These are phyloP conservation scores for Heterochromis multidens DNA, from an alignment of 2,113 vertebrate species.

Conservation along the genomic window DNA sequence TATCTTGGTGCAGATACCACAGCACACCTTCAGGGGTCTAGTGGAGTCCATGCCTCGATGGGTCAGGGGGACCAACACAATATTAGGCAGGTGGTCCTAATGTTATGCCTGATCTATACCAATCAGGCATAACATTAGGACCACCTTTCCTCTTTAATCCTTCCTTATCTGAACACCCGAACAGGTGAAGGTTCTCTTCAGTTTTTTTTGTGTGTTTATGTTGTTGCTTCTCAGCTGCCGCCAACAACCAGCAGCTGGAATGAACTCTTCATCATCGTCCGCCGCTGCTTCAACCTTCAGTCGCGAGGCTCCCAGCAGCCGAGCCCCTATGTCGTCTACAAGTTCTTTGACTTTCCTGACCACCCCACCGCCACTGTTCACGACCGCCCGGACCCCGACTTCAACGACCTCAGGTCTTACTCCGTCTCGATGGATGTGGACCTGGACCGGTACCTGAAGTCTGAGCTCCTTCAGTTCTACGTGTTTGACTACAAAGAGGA, in stretches of 20 bases:
- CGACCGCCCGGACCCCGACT: constrained; percentile 76
- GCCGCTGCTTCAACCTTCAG: constrained; percentile 75
- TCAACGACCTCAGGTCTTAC: constrained; percentile 80
- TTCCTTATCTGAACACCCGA: background rate
- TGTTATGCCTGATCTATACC: too few relatives aligned
- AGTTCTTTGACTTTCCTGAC: constrained; percentile 85
- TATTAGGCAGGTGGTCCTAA: too few relatives aligned
- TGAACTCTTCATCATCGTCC: constrained; percentile 79
- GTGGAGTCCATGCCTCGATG: too few relatives aligned
- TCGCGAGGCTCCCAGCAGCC: constrained; percentile 64
- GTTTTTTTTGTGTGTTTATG: background rate
- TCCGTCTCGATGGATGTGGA: constrained; percentile 76
- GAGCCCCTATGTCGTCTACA: constrained; percentile 87
- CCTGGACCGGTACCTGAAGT: constrained; percentile 82
- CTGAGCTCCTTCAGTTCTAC: constrained; percentile 79
- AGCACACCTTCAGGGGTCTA: too few relatives aligned
- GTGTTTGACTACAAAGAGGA: constrained; percentile 85
- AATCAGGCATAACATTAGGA: too few relatives aligned
- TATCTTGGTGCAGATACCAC: too few relatives aligned
- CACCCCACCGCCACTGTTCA: constrained; percentile 80
- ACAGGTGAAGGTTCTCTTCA: background rate
- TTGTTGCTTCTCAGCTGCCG: background rate
- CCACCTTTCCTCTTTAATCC: too few relatives aligned
- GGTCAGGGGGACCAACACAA: too few relatives aligned
- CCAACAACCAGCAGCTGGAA: constrained; percentile 70